Evolutionary conservation across 2,797 vertebrate genomes (phyloP), one percentile per base, ranked within the genome.

Genomic region (Typhlichthys eigenmanni): DNA sequence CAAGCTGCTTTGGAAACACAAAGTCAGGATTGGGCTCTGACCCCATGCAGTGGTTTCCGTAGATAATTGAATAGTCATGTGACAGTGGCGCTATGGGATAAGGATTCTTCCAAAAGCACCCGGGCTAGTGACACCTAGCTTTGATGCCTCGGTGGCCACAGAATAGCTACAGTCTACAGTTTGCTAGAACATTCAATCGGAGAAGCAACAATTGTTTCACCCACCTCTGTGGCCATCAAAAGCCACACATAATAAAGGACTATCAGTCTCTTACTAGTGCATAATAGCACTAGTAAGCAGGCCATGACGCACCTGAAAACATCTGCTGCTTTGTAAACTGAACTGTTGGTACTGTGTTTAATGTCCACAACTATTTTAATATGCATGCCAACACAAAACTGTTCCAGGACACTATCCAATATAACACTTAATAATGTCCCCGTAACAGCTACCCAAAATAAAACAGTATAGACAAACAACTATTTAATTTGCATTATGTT

Each of bases 111-210:
- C 58, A 61, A 71, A 59, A 75, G 60, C 56, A 60, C 74, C 75
- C 62, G 74, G 52, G 74, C 77, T 70, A 29, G 75, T 69, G 62
- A 47, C 76, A 68, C 53, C 72, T 4, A 54, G 62, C 72, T 79
- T 72, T 71, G 72, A 75, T 69, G 81, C 82, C 76, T 78, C 69
- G 1, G 64, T 50, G 72, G 74, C 71, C 74, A 45, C 76, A 55
- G 75, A 66, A 64, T 14, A 58, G 76, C 67, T 71, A 77, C 85
- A 86, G 88, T 88, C 89, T 83, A 80, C 70, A 66, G 58, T 82
- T 76, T 73, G 76, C 83, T 79, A 66, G 69, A 80, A 87, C 79
- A 74, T 86, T 88, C 82, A 64, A 69, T 14, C 68, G 80, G 75
- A 66, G 83, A 74, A 69, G 62, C 68, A 77, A 85, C 83, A 80